phyloP scores from a whole-genome alignment of 2,113 vertebrate genomes.

The Morone chrysops region DNA sequence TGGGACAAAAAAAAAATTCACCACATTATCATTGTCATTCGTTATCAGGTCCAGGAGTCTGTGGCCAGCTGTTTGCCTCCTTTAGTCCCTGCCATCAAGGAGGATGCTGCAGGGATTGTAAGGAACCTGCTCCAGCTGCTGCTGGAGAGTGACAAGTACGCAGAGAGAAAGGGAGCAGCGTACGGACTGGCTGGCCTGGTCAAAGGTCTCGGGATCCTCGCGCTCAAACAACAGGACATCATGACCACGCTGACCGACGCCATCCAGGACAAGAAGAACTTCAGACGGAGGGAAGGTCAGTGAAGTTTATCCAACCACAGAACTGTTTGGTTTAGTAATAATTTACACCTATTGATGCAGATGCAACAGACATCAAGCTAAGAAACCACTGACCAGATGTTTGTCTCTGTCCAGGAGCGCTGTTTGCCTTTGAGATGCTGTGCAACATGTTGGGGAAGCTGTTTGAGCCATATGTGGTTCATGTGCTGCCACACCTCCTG shows the following conservation, averaged over 20 bases:
- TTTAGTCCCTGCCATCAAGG: slow-evolving; percentile 96
- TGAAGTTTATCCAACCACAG: background rate
- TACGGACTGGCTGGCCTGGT: slow-evolving; percentile 97
- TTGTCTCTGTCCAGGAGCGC: slow-evolving; percentile 84
- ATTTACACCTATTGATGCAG: background rate
- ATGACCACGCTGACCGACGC: slow-evolving; percentile 96
- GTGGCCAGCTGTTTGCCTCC: slow-evolving; percentile 96
- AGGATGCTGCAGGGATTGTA: slow-evolving; percentile 96
- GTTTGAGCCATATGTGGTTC: slow-evolving; percentile 97
- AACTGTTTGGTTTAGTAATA: background rate
- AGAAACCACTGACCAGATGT: background rate
- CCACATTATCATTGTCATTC: background rate
- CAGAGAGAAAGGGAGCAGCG: slow-evolving; percentile 94
- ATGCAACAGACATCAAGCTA: background rate
- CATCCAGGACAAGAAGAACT: slow-evolving; percentile 99
- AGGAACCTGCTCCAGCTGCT: slow-evolving; percentile 94
- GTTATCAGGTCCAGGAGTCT: slow-evolving; percentile 93
- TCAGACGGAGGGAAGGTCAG: slow-evolving; percentile 94
- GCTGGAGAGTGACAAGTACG: slow-evolving; percentile 97
- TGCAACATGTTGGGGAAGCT: slow-evolving; percentile 98
- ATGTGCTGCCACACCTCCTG: slow-evolving; percentile 95
- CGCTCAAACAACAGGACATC: slow-evolving; percentile 98
- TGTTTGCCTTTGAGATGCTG: slow-evolving; percentile 99
- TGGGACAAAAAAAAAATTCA: background rate
- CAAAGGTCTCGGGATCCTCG: slow-evolving; percentile 96